phyloP scores from a whole-genome alignment of 2,888 invertebrate genomes.

The Antheraea yamamai region DNA sequence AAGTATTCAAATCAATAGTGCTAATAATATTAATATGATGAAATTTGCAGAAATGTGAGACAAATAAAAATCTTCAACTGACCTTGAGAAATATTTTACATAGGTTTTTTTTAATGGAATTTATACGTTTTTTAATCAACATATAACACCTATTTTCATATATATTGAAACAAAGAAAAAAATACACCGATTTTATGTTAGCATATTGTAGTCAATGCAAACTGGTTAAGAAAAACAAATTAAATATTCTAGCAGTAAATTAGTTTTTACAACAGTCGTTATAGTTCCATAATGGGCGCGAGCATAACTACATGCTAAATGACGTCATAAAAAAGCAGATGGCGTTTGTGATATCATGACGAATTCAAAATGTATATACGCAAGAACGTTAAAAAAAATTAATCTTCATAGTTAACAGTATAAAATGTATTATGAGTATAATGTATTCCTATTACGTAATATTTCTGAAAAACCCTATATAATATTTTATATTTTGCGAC shows the following conservation, averaged over 20 bases:
- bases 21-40: too few species aligned
- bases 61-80: too few species aligned
- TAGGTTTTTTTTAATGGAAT: too few species aligned
- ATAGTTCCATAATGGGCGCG: not conserved
- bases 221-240: not conserved
- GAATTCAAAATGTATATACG: not conserved
- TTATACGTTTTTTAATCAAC: too few species aligned
- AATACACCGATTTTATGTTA: not conserved
- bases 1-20: too few species aligned
- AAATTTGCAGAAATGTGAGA: too few species aligned
- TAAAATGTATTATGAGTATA: not conserved
- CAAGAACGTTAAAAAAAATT: not conserved
- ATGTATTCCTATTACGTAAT: not conserved
- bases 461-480: not conserved
- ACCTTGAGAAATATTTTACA: too few species aligned
- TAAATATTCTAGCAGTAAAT: not conserved
- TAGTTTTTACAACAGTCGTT: not conserved
- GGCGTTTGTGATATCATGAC: not conserved
- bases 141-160: too few species aligned
- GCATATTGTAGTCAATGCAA: not conserved
- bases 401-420: not conserved
- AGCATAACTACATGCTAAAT: not conserved
- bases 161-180: not conserved
- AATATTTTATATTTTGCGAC: not conserved
- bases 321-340: constrained; percentile 5